A percentile compares a stretch with the other conserved stretches of the same genome.
phyloP scores from a whole-genome alignment of 2,113 vertebrate genomes.

The Bombycilla garrulus region DNA sequence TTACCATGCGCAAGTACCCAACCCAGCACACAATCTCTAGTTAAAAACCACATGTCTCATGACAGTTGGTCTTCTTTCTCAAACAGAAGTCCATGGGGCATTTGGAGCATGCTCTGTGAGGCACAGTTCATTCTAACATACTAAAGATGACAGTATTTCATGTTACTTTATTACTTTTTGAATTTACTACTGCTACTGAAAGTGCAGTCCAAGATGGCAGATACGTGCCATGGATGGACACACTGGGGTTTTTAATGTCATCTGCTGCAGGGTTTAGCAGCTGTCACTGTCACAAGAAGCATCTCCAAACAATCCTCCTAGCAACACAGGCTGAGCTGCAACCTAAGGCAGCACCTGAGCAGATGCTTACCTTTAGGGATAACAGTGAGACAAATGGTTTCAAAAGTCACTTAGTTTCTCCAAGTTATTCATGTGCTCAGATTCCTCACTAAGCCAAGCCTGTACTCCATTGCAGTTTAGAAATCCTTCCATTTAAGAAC shows the following conservation, averaged over 20 bases:
- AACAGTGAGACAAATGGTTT: not conserved
- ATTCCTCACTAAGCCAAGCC: not conserved
- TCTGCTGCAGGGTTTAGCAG: not conserved
- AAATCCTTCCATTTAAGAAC: not conserved
- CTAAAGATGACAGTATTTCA: not conserved
- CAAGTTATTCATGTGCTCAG: not conserved
- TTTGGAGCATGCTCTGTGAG: not conserved
- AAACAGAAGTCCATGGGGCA: not conserved
- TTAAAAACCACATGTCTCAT: not conserved
- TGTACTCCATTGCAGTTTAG: not conserved
- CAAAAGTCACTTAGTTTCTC: not conserved
- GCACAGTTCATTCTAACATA: not conserved
- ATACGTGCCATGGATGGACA: not conserved
- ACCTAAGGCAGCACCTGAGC: not conserved
- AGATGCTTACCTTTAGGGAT: not conserved
- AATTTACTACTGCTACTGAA: not conserved
- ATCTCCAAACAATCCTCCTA: not conserved
- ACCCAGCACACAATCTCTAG: not conserved
- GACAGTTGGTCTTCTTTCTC: not conserved
- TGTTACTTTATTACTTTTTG: not conserved
- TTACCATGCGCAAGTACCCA: not conserved
- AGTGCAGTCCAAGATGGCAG: not conserved
- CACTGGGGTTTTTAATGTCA: not conserved
- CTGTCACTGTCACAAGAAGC: not conserved
- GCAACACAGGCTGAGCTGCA: not conserved